phyloP scores from a whole-genome alignment of 2,888 invertebrate genomes.

The Limenitis camilla region DNA sequence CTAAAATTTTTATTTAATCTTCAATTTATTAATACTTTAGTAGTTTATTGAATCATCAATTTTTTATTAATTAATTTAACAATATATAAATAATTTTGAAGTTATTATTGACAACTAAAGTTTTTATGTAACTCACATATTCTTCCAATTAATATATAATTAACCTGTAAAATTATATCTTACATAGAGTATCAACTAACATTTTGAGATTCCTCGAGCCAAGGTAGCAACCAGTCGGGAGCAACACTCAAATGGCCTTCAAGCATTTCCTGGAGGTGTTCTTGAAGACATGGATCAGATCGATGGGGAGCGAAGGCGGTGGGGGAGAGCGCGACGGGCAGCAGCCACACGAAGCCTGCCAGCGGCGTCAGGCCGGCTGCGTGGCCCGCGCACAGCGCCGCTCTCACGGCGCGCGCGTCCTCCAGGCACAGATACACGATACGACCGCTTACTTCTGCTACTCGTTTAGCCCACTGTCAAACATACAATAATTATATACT shows the following conservation, averaged over 20 bases:
- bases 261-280: conserved; percentile 33
- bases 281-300: conserved; percentile 70
- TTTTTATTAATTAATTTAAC: too few relatives aligned
- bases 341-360: conserved; percentile 89
- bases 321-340: conserved; percentile 81
- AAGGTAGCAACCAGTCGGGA: conserved; percentile 42
- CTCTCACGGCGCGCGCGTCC: conserved; percentile 80
- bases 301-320: conserved; percentile 78
- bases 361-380: conserved; percentile 79
- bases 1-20: too few relatives aligned
- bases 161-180: not conserved
- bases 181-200: conserved; percentile 11
- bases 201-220: conserved; percentile 26
- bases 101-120: too few relatives aligned
- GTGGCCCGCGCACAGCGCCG: conserved; percentile 88
- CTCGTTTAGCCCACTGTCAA: conserved; percentile 50
- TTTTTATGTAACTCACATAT: too few relatives aligned
- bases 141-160: too few relatives aligned
- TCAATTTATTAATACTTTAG: too few relatives aligned
- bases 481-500: not conserved
- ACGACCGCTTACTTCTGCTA: conserved; percentile 66
- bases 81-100: too few relatives aligned
- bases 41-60: not conserved
- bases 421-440: conserved; percentile 88
- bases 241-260: conserved; percentile 42